phyloP scores from a whole-genome alignment of 2,113 vertebrate species.

The Elachura formosa region DNA sequence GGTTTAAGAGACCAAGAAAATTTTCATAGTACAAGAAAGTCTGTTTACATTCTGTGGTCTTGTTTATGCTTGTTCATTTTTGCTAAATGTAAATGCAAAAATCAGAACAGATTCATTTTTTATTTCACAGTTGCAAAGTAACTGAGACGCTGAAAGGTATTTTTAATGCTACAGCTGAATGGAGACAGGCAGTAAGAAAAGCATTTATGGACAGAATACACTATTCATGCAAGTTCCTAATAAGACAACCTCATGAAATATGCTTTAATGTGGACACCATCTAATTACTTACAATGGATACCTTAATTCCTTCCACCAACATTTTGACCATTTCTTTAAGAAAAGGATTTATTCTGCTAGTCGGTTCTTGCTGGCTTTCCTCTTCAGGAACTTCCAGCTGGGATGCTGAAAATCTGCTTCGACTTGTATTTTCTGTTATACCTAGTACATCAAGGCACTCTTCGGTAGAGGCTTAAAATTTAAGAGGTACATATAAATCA shows the following conservation, averaged over 20 bases:
- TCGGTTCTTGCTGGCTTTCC: conserved; percentile 65
- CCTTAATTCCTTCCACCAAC: conserved; percentile 88
- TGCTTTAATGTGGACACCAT: neutral
- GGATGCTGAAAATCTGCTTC: conserved; percentile 67
- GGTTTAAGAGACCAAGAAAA: neutral
- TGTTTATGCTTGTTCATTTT: neutral
- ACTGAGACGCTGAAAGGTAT: neutral
- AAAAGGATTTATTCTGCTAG: conserved; percentile 80
- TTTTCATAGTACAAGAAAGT: neutral
- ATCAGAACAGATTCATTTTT: neutral
- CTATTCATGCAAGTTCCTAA: neutral
- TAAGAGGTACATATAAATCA: neutral
- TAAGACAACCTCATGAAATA: neutral
- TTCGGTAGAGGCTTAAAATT: conserved; percentile 78
- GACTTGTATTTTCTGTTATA: conserved; percentile 80
- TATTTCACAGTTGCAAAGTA: neutral
- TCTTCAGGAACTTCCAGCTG: conserved; percentile 77
- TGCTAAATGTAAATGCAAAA: neutral
- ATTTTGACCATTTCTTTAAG: conserved; percentile 87
- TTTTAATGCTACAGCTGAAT: neutral
- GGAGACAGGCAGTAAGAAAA: neutral
- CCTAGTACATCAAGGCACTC: conserved; percentile 86
- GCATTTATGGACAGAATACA: neutral
- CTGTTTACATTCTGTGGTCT: neutral
- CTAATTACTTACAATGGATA: conserved; percentile 79